Evolutionary conservation across 2,113 vertebrate species (phyloP), one percentile per base, ranked within the genome.

Genomic region (Notechis scutatus): DNA sequence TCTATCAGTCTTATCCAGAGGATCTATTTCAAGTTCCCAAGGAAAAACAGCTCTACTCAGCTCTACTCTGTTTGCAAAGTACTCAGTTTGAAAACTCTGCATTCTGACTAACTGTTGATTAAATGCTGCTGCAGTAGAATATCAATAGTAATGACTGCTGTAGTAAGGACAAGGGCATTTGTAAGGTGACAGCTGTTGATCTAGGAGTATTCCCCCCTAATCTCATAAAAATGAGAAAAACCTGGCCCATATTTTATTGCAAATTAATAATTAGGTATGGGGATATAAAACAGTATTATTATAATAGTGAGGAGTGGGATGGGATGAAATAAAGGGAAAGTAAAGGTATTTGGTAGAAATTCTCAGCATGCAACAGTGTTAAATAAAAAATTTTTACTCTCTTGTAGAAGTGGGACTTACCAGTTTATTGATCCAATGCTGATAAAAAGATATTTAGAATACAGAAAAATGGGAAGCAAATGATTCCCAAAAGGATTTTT

Each of bases 401-500:
- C 9, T 14, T 88, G 50, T 21, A 88, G 81, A 64, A 91, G 18
- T 56, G 12, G 85, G 55, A 26, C 14, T 45, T 87, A 42, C 3
- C 23, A 85, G 21, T 14, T 20, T 91, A 69, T 93, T 64, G 91
- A 92, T 42, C 64, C 15, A 87, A 93, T n/a, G 34, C 39, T 81
- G 50, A 55, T 50, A 74, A 34, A n/a, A 91, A 54, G 9, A 42
- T 50, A 39, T 88, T 91, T 88, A 50, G 26, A 88, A 52, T 21
- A 2, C 6, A 91, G 34, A 85, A 91, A 93, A 93, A 59, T 55
- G 59, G 24, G 52, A 74, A 52, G 47, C 55, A 93, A 93, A 64
- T 74, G 61, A 85, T 92, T 92, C 64, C 24, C 89, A 85, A 81
- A 92, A 56, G 59, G 24, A 52, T 56, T 92, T 88, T 21, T 18